Evolutionary conservation across 2,797 vertebrate species (phyloP).

Genomic region (Pteropus rufus): DNA sequence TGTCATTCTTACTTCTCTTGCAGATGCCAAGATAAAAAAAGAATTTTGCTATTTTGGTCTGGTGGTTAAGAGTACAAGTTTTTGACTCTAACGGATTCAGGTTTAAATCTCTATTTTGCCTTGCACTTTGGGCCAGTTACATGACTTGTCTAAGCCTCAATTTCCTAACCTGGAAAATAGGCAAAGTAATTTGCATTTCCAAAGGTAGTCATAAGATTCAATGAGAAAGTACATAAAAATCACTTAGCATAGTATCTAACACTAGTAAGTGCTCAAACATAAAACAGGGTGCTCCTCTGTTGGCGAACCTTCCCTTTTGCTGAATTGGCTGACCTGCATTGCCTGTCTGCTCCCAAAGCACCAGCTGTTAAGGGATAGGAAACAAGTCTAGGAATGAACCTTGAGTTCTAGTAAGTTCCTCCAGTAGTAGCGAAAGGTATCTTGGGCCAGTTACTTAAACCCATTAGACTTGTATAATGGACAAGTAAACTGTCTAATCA

Average conservation of each 20-base stretch:
- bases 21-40: conserved; percentile 15
- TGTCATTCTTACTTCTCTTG: conserved; percentile 6
- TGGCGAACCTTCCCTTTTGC: background rate
- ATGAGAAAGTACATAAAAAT: background rate
- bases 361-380: background rate
- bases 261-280: background rate
- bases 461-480: background rate
- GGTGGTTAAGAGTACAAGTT: background rate
- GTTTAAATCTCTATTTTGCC: background rate
- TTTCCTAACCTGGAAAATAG: background rate
- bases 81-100: background rate
- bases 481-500: background rate
- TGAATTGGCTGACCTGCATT: background rate
- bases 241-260: background rate
- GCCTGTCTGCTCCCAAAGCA: background rate
- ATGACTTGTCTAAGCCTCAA: background rate
- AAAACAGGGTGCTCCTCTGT: background rate
- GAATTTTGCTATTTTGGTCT: conserved; percentile 10
- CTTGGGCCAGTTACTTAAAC: background rate
- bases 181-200: background rate
- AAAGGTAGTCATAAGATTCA: background rate
- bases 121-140: background rate
- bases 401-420: conserved; percentile 7
- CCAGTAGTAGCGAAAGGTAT: background rate
- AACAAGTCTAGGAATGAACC: conserved; percentile 1